Base-by-base conservation (phyloP, 2,113 vertebrate genomes). In the Apeltes quadracus region DNA sequence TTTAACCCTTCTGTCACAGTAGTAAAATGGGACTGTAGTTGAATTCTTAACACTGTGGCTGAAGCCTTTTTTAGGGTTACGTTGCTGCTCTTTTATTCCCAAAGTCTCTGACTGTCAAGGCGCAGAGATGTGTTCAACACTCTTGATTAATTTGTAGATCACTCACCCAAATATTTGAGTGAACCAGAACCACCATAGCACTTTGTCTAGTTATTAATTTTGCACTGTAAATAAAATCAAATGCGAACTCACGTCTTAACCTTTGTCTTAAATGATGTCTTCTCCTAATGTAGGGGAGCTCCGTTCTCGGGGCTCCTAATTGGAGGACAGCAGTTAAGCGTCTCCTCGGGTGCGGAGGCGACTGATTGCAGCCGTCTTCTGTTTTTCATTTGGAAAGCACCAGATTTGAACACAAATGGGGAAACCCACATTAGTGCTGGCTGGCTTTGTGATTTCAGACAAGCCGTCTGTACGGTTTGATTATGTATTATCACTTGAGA, bases 201-300 rank as follows among this genome's bases (percentile, higher is more conserved):
- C 90, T 87, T 87, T 88, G 51, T 79, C 83, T 81, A 84, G 84
- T 90, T 91, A 87, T 89, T 91, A 89, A 88, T 88, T 86, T 72
- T 75, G 51, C 75, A 81, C 84, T 82, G 84, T 82, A 88, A 91
- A 91, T 90, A 89, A 76, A 91, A 83, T 88, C 71, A 56, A 74
- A 85, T 75, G 64, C 88, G 85, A 89, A 67, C 84, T 92, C 0
- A 57, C 78, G 79, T 83, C 75, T 69, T 86, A 84, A 89, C 84
- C 71, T 77, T 86, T 82, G 73, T 83, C 86, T 86, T 83, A 79
- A 87, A 76, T 85, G 58, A 79, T 87, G 84, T 86, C 68, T 58
- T 75, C 75, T 76, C 61, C 72, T 82, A 79, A 83, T 55, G 79
- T 65, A 56, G 69, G 71, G n/a, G 78, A 85, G 81, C 82, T 75